These are phyloP conservation scores for Lymantria monacha DNA, from an alignment of 2,888 invertebrate genomes.

Conservation along the genomic window DNA sequence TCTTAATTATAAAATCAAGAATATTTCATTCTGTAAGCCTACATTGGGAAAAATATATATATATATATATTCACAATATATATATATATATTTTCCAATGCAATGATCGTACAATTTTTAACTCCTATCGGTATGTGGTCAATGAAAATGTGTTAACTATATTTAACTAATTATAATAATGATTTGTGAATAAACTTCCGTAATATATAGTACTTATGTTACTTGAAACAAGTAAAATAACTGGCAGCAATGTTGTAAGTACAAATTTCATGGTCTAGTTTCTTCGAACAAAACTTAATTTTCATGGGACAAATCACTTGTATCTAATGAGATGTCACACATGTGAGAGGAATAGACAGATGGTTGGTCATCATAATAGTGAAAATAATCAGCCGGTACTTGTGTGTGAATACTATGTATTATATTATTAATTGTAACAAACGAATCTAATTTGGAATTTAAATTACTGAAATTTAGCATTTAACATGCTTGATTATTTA, in stretches of 20 bases:
- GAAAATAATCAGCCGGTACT: constrained; percentile 12
- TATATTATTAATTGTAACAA: constrained; percentile 24
- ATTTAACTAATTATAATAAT: too few relatives aligned
- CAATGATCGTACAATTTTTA: constrained; percentile 1
- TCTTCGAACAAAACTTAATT: constrained; percentile 9
- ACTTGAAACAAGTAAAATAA: constrained; percentile 14
- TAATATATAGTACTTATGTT: constrained; percentile 8
- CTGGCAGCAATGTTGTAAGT: constrained; percentile 32
- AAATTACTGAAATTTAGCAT: too few relatives aligned
- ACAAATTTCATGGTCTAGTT: constrained; percentile 23
- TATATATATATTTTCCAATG: background rate
- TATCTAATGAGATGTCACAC: constrained; percentile 28
- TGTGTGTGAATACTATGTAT: constrained; percentile 12
- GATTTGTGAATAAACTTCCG: background rate
- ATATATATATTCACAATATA: background rate
- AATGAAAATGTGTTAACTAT: background rate
- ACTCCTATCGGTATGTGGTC: constrained; percentile 11
- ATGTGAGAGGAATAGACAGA: too few relatives aligned
- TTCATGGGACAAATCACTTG: background rate
- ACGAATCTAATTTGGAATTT: constrained; percentile 24
- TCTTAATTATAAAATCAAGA: background rate
- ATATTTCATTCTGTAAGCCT: background rate
- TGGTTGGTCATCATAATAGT: constrained; percentile 1
- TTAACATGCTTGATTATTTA: too few relatives aligned
- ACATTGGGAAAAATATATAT: too few relatives aligned